A percentile compares a stretch with the other conserved stretches of the same genome.
These are phyloP conservation scores for Tyria jacobaeae DNA, from an alignment of 2,888 invertebrate species.

Conservation along the genomic window DNA sequence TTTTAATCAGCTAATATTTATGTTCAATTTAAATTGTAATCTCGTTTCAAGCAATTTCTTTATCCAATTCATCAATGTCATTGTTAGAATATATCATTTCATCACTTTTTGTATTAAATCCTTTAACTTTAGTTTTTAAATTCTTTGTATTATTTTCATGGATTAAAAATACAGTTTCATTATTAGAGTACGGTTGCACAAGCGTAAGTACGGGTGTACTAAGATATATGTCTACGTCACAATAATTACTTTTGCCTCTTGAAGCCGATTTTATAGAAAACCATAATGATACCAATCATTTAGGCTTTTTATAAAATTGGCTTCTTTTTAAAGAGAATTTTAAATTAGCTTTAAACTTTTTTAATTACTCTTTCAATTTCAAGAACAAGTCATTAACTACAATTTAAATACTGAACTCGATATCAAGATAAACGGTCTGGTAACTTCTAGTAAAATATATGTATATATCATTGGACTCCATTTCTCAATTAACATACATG, in stretches of 20 bases:
- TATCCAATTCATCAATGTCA: constrained; percentile 27
- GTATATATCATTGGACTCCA: too few species aligned
- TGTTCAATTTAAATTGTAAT: constrained; percentile 14
- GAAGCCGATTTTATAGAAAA: not conserved
- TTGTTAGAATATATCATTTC: constrained; percentile 19
- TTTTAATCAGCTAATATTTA: constrained; percentile 29
- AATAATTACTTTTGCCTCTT: not conserved
- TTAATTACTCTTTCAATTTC: too few species aligned
- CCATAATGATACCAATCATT: too few species aligned
- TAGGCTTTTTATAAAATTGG: too few species aligned
- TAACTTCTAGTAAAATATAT: too few species aligned
- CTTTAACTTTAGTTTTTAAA: constrained; percentile 3
- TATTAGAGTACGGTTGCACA: not conserved
- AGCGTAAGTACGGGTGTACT: constrained; percentile 1
- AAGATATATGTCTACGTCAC: constrained; percentile 7
- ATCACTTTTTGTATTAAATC: constrained; percentile 13
- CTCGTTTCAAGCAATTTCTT: constrained; percentile 20
- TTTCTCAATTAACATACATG: too few species aligned
- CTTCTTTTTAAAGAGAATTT: too few species aligned
- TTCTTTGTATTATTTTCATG: constrained; percentile 1
- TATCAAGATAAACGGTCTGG: too few species aligned
- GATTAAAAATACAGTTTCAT: not conserved
- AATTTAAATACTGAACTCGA: too few species aligned
- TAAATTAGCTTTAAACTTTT: too few species aligned
- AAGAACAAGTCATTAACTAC: too few species aligned